Evolutionary conservation across 2,888 invertebrate genomes (phyloP), one percentile per base, ranked within the genome.

Genomic region (Drosophila lutescens): DNA sequence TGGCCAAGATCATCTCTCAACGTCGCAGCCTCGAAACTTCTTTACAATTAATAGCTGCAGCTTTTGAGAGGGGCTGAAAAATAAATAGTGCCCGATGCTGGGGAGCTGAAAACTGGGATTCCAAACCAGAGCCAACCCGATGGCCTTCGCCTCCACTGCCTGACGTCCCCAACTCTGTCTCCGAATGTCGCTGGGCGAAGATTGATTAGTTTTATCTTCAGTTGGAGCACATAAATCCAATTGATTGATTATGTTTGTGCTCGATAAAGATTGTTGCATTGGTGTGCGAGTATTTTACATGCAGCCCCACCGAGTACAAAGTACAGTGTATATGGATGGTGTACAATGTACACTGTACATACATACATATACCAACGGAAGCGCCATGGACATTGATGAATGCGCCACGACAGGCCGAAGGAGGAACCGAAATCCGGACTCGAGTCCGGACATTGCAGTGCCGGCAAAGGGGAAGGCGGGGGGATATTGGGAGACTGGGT

Each of bases 181-280:
- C 65, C 41, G 38, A 66, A 40, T 66, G 85, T 88, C 81, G 83
- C 74, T 62, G 79, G 75, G 78, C 77, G 43, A 89, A 91, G 90
- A 90, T 90, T 90, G 90, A 90, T 90, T 90, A 89, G 89, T 89
- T 90, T 90, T 90, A 91, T 90, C 90, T 90, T 78, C 76, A 86
- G 88, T 85, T 87, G 87, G 80, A 87, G 82, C 89, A 86, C 90
- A 91, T 91, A 90, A 90, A 90, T 90, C 91, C 90, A 83, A 91
- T 90, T 90, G 91, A 90, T 90, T 90, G 91, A 90, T 91, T 90
- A 89, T 86, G 84, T 85, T 86, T 76, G 76, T 76, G 80, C 80
- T 82, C 80, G 86, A 88, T 87, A 88, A 85, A 88, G 87, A 88
- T 87, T 79, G 73, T 75, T 80, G 84, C 78, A 76, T 67, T 67